phyloP scores from a whole-genome alignment of 2,113 vertebrate genomes.

The Semnopithecus entellus region DNA sequence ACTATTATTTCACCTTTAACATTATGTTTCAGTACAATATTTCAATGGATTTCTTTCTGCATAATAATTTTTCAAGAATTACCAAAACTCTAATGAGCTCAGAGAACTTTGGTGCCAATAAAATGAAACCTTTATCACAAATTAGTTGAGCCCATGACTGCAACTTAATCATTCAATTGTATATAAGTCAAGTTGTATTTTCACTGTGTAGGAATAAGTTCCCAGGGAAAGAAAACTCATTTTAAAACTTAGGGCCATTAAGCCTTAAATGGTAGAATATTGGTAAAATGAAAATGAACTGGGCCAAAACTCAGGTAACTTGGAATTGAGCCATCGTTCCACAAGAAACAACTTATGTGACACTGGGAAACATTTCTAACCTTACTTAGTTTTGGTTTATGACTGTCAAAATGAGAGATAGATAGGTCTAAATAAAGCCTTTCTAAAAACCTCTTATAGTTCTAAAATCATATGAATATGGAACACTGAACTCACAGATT shows the following conservation, averaged over 20 bases:
- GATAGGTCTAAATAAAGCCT: neutral
- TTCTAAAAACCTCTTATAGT: neutral
- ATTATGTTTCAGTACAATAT: constrained; percentile 81
- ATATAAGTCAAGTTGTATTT: constrained; percentile 73
- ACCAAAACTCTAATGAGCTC: constrained; percentile 77
- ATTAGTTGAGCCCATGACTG: constrained; percentile 72
- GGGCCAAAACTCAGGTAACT: neutral
- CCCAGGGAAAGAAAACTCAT: constrained; percentile 38
- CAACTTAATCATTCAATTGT: constrained; percentile 80
- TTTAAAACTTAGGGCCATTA: constrained; percentile 50
- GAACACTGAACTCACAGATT: constrained; percentile 1
- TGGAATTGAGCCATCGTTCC: constrained; percentile 24
- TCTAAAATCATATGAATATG: constrained; percentile 8
- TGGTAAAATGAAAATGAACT: constrained; percentile 48
- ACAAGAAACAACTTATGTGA: neutral
- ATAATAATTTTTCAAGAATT: constrained; percentile 83
- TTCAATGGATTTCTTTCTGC: constrained; percentile 79
- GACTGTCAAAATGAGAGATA: constrained; percentile 32
- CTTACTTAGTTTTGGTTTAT: constrained; percentile 32
- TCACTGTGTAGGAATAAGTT: constrained; percentile 69
- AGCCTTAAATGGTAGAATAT: constrained; percentile 44
- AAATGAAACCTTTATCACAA: constrained; percentile 81
- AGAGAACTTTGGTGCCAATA: constrained; percentile 80
- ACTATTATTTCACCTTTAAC: constrained; percentile 76
- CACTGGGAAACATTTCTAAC: constrained; percentile 3